Evolutionary conservation across 2,113 vertebrate genomes (phyloP).

Genomic region (Macrotus californicus): DNA sequence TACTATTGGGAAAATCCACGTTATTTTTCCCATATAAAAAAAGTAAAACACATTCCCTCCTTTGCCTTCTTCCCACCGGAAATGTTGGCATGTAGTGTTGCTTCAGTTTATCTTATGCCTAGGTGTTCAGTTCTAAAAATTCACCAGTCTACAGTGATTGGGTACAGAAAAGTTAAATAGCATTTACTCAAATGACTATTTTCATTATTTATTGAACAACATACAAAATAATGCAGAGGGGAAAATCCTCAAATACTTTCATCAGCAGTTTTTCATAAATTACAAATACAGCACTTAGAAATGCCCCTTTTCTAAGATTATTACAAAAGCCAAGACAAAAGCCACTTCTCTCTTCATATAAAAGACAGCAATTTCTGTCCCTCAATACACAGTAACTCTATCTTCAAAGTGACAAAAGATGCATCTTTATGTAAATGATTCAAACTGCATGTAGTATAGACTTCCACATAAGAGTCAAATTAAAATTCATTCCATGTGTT

Average conservation of each 20-base stretch:
- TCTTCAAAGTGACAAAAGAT: slow-evolving; percentile 62
- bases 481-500: slow-evolving; percentile 75
- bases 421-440: slow-evolving; percentile 68
- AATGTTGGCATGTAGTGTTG: neutral
- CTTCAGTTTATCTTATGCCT: neutral
- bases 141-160: neutral
- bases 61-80: neutral
- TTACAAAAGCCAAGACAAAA: neutral
- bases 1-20: neutral
- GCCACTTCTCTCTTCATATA: neutral
- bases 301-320: neutral
- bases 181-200: slow-evolving; percentile 4
- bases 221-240: neutral
- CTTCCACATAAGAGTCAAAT: slow-evolving; percentile 54
- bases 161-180: neutral
- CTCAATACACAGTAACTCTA: slow-evolving; percentile 16
- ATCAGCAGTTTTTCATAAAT: neutral
- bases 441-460: slow-evolving; percentile 57
- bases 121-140: neutral
- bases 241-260: neutral
- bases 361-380: neutral
- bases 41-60: neutral
- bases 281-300: neutral
- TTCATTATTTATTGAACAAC: neutral
- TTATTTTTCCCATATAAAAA: neutral